Percentiles rank a stretch among this genome's conserved stretches.
phyloP scores from a whole-genome alignment of 2,797 vertebrate genomes.

The Gallinago stenura region DNA sequence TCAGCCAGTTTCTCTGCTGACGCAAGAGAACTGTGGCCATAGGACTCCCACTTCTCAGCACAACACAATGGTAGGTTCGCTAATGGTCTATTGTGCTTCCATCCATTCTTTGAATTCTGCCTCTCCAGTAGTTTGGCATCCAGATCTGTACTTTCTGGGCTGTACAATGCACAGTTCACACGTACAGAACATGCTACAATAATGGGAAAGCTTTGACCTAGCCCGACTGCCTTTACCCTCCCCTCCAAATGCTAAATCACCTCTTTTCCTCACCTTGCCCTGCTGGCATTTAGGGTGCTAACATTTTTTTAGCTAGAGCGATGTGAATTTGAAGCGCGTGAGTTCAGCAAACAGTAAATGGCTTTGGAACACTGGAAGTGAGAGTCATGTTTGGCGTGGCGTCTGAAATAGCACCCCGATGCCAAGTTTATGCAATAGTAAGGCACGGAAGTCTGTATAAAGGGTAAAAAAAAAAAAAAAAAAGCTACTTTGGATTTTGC shows the following conservation, averaged over 20 bases:
- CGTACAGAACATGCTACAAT: slow-evolving; percentile 11
- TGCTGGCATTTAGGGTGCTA: slow-evolving; percentile 20
- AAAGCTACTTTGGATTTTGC: neutral
- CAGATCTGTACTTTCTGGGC: slow-evolving; percentile 24
- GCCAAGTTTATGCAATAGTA: slow-evolving; percentile 31
- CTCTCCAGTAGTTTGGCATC: slow-evolving; percentile 55
- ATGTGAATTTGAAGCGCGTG: neutral
- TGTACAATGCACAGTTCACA: slow-evolving; percentile 20
- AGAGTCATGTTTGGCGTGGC: slow-evolving; percentile 47
- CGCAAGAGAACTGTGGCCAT: slow-evolving; percentile 85
- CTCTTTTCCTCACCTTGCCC: slow-evolving; percentile 16
- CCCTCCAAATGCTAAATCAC: neutral
- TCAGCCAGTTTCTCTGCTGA: slow-evolving; percentile 86
- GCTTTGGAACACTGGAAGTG: slow-evolving; percentile 17
- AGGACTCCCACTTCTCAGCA: slow-evolving; percentile 92
- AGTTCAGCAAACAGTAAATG: slow-evolving; percentile 45
- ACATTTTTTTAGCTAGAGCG: neutral
- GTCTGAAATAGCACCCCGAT: slow-evolving; percentile 26
- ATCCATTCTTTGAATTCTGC: slow-evolving; percentile 59
- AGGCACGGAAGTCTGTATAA: neutral
- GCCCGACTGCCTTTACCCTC: neutral
- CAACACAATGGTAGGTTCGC: slow-evolving; percentile 86
- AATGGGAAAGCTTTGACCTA: slow-evolving; percentile 50
- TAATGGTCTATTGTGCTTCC: slow-evolving; percentile 73
- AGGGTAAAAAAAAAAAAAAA: neutral